Percentiles rank a stretch among this genome's conserved stretches.
Evolutionary conservation across 2,797 vertebrate genomes (phyloP).

Genomic region (Cryptoblepharus egeriae): DNA sequence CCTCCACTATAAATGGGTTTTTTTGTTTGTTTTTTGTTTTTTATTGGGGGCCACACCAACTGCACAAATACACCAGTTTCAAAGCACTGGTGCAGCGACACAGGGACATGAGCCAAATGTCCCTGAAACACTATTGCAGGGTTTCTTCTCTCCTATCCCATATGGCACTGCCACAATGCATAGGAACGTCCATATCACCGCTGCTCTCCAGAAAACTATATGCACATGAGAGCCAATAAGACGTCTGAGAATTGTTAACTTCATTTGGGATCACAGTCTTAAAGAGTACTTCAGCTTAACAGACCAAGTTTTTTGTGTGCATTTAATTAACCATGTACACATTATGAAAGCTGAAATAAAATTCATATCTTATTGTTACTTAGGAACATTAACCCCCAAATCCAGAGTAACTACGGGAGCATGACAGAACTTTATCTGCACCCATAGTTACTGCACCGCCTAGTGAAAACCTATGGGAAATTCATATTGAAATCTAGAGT

Average conservation of each 20-base stretch:
- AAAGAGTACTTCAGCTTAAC: neutral
- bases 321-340: neutral
- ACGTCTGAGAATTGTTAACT: neutral
- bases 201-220: neutral
- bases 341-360: neutral
- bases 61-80: neutral
- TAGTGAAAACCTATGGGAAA: no score
- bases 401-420: no score
- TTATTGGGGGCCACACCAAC: neutral
- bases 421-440: no score
- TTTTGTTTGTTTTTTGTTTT: no score
- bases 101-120: neutral
- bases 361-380: neutral
- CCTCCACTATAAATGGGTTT: no score
- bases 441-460: no score
- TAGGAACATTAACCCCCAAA: neutral
- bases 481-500: no score
- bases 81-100: neutral
- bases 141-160: neutral
- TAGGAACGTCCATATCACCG: neutral
- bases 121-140: neutral
- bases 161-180: neutral
- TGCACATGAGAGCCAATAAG: neutral
- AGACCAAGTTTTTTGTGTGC: neutral
- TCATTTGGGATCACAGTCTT: neutral